Conservation (phyloP, 2,113 vertebrate species). For the Triplophysa rosa region DNA sequence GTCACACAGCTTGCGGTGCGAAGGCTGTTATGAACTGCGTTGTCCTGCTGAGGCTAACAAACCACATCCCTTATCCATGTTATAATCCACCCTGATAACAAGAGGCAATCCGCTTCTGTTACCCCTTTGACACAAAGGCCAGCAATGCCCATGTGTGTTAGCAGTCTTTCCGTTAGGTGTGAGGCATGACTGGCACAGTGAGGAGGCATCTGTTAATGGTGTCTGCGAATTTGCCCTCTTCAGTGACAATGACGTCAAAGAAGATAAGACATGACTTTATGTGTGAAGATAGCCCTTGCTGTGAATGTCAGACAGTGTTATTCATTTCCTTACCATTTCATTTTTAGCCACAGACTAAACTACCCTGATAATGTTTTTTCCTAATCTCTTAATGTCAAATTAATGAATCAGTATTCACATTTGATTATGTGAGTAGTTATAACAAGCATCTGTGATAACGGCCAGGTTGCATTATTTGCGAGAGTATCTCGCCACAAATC, state of each 20-base stretch:
- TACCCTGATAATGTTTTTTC: not conserved
- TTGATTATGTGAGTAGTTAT: conserved; percentile 9
- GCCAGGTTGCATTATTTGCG: not conserved
- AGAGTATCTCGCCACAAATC: not conserved
- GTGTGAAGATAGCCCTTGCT: conserved; percentile 70
- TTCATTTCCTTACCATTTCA: conserved; percentile 30
- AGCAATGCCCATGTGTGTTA: conserved; percentile 44
- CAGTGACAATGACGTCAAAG: conserved; percentile 70
- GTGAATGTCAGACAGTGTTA: conserved; percentile 53
- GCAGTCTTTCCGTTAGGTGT: conserved; percentile 63
- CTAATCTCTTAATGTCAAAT: conserved; percentile 37
- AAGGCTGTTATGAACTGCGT: conserved; percentile 4
- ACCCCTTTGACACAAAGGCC: conserved; percentile 33
- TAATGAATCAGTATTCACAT: conserved; percentile 19
- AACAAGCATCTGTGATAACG: conserved; percentile 21
- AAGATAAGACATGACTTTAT: conserved; percentile 69
- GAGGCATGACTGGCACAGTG: conserved; percentile 63
- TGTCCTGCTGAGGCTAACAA: conserved; percentile 18
- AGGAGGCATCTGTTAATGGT: conserved; percentile 58
- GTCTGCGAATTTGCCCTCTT: conserved; percentile 55
- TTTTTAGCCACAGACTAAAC: conserved; percentile 31
- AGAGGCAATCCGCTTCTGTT: conserved; percentile 19
- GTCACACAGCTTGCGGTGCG: conserved; percentile 16
- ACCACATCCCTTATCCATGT: conserved; percentile 14
- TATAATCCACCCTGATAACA: conserved; percentile 21